These are phyloP conservation scores for Agrotis clavis DNA, from an alignment of 2,888 invertebrate genomes.

Conservation along the genomic window DNA sequence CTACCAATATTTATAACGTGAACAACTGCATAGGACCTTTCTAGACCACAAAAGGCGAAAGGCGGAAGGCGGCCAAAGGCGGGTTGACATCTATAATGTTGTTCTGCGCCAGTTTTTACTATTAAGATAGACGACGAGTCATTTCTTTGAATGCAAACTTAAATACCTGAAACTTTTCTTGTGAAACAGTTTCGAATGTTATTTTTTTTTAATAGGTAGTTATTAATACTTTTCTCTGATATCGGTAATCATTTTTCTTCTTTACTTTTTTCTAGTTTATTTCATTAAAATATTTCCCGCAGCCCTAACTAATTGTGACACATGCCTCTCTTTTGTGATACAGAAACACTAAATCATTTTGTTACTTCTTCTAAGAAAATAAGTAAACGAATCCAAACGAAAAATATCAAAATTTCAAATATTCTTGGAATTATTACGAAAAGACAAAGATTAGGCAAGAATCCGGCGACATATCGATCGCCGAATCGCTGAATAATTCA, in stretches of 20 bases:
- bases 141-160: slow-evolving; percentile 17
- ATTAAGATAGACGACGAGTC: slow-evolving; percentile 18
- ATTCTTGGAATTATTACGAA: slow-evolving; percentile 30
- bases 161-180: slow-evolving; percentile 1
- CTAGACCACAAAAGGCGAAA: slow-evolving; percentile 45
- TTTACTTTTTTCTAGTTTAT: background rate
- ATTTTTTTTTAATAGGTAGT: background rate
- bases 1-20: slow-evolving; percentile 50
- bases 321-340: too few relatives aligned
- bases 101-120: slow-evolving; percentile 25
- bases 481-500: slow-evolving; percentile 70
- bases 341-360: too few relatives aligned
- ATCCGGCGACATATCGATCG: slow-evolving; percentile 64
- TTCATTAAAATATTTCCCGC: background rate
- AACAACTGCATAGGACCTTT: slow-evolving; percentile 57
- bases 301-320: too few relatives aligned
- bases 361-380: background rate
- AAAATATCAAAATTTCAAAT: background rate
- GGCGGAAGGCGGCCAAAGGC: too few relatives aligned
- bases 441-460: slow-evolving; percentile 42
- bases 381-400: background rate
- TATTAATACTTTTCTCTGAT: background rate
- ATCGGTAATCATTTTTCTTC: background rate
- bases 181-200: background rate
- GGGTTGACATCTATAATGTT: slow-evolving; percentile 48